Evolutionary conservation across 2,797 vertebrate species (phyloP).

Genomic region (Pristis pectinata): DNA sequence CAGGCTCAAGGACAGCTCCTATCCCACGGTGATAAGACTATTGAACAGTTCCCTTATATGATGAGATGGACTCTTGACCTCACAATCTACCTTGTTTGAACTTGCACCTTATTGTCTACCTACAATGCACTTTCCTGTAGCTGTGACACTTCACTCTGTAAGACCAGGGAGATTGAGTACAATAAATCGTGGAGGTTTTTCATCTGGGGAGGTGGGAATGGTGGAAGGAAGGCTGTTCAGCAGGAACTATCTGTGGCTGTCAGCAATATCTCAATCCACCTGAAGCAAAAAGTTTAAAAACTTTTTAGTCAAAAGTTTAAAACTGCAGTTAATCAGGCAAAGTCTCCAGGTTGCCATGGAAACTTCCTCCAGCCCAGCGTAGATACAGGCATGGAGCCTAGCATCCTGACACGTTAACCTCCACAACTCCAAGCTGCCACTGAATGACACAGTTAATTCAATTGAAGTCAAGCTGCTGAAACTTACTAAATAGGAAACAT

Average conservation of each 20-base stretch:
- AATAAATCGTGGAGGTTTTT: no score
- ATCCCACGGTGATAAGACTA: no score
- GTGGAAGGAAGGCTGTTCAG: background rate
- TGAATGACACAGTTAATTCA: background rate
- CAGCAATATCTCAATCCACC: background rate
- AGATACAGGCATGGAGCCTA: background rate
- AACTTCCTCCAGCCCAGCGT: background rate
- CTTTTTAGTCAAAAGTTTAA: background rate
- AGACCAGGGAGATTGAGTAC: no score
- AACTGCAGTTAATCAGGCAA: background rate
- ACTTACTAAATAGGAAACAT: background rate
- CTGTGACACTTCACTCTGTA: no score
- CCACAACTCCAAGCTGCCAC: background rate
- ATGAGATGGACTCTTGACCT: no score
- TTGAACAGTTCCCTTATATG: no score
- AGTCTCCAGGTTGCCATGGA: background rate
- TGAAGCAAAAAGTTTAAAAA: background rate
- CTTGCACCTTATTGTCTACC: no score
- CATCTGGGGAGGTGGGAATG: background rate
- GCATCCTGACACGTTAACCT: background rate
- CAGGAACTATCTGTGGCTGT: background rate
- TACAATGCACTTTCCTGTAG: no score
- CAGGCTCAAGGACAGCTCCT: no score
- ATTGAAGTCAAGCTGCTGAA: background rate
- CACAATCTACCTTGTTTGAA: no score